phyloP scores from a whole-genome alignment of 2,888 invertebrate species.

The Rutpela maculata region DNA sequence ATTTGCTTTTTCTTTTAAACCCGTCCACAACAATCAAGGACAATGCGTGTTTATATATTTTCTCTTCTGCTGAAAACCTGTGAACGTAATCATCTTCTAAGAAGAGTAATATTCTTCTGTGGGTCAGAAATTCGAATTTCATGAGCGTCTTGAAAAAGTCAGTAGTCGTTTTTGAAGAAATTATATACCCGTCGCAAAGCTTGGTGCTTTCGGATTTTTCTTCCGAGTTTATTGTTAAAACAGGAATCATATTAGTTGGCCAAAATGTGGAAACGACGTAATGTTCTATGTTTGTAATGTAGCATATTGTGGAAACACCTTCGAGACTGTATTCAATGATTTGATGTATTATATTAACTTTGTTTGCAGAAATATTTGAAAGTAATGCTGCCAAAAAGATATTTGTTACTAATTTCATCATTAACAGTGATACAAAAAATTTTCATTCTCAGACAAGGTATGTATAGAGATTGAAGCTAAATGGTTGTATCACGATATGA shows the following conservation, averaged over 20 bases:
- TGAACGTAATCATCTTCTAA: neutral
- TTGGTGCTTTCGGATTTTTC: neutral
- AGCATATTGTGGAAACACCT: constrained; percentile 7
- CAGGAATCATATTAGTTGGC: neutral
- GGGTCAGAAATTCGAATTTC: constrained; percentile 2
- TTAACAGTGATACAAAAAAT: neutral
- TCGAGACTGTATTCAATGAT: constrained; percentile 8
- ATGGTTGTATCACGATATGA: neutral
- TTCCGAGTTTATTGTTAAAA: neutral
- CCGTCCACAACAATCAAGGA: neutral
- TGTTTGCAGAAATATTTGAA: neutral
- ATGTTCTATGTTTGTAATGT: neutral
- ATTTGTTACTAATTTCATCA: neutral
- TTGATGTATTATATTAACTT: neutral
- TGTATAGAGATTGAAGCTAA: neutral
- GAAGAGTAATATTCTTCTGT: constrained; percentile 11
- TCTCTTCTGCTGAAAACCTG: neutral
- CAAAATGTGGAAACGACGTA: neutral
- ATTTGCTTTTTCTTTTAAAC: neutral
- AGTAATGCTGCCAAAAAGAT: neutral
- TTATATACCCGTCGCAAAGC: constrained; percentile 14
- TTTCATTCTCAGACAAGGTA: neutral
- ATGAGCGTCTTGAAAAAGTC: constrained; percentile 1
- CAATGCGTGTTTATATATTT: constrained; percentile 12
- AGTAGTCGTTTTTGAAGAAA: neutral